Base-by-base conservation (phyloP, 2,797 vertebrate genomes). In the Malacoctenus gilli region DNA sequence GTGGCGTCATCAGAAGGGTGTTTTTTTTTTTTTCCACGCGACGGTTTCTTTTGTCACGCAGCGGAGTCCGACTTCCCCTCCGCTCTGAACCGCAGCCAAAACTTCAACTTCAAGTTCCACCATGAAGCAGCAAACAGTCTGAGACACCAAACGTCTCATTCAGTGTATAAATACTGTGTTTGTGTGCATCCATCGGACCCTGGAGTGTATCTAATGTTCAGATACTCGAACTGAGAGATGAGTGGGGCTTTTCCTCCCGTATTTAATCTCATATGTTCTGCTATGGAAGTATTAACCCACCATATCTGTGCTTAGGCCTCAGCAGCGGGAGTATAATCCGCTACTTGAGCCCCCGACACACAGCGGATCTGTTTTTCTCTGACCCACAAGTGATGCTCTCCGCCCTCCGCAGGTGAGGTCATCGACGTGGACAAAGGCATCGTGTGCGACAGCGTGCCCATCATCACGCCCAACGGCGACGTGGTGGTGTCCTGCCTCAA, bases 381-480 rank as follows among this genome's bases (percentile, higher is more conserved):
- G 25, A n/a, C n/a, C n/a, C n/a, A n/a, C n/a, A n/a, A n/a, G 1
- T 37, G 1, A 38, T n/a, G 51, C 25, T 71, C n/a, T n/a, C n/a
- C n/a, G n/a, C n/a, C n/a, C n/a, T n/a, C 68, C 25, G 9, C 73
- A 99, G 97, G 96, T 37, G 93, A 90, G 78, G 96, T 98, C 60
- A 94, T 98, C 50, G 97, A 99, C 69, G 96, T 98, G 84, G 95
- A 98, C 77, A 93, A 93, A 20, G 96, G 95, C 76, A 98, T 99
- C 52, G 89, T 96, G 79, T 98, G 97, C 86, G 95, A 98, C 86
- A 93, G 92, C 41, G 97, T 99, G 60, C 97, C 97, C 13, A 97
- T 99, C 73, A 95, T 99, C 82, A 99, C 97, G 9, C 97, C 97
- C 9, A 95, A 93, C 1, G 96, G 95, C 68, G 97, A 99, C 40